Conservation (phyloP, 2,113 vertebrate species). For the Chaetodon trifascialis region DNA sequence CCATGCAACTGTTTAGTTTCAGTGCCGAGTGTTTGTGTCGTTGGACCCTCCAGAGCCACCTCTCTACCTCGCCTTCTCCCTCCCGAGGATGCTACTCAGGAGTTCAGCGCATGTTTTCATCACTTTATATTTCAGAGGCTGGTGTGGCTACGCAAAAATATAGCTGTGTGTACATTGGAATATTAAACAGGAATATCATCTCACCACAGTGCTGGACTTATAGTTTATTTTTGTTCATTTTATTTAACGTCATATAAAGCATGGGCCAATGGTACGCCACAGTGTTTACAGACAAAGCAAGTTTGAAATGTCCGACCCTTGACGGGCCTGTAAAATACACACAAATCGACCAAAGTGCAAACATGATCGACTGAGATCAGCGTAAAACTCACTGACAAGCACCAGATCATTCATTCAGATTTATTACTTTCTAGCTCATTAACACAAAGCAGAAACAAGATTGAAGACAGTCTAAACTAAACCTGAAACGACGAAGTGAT, state of each 20-base stretch:
- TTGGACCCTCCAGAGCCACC: conserved; percentile 51
- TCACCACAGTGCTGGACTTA: neutral
- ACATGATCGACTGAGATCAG: neutral
- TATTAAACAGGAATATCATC: neutral
- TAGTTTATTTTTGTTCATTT: neutral
- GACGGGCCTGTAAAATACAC: neutral
- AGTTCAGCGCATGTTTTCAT: conserved; percentile 51
- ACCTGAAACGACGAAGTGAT: neutral
- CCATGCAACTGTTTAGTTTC: conserved; percentile 81
- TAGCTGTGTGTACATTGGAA: neutral
- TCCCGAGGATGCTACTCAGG: conserved; percentile 29
- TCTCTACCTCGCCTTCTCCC: conserved; percentile 18
- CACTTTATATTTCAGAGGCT: conserved; percentile 9
- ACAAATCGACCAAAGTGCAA: neutral
- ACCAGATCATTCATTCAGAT: neutral
- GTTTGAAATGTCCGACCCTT: too few relatives aligned
- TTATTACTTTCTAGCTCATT: neutral
- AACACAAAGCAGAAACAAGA: neutral
- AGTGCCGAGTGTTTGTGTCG: conserved; percentile 59
- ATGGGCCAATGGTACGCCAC: neutral
- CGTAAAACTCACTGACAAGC: neutral
- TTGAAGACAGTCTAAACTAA: neutral
- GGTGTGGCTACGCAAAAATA: neutral
- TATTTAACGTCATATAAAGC: neutral
- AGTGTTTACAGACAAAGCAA: neutral